A percentile compares a stretch with the other conserved stretches of the same genome.
Evolutionary conservation across 2,113 vertebrate species (phyloP).

Genomic region (Leuciscus idus): DNA sequence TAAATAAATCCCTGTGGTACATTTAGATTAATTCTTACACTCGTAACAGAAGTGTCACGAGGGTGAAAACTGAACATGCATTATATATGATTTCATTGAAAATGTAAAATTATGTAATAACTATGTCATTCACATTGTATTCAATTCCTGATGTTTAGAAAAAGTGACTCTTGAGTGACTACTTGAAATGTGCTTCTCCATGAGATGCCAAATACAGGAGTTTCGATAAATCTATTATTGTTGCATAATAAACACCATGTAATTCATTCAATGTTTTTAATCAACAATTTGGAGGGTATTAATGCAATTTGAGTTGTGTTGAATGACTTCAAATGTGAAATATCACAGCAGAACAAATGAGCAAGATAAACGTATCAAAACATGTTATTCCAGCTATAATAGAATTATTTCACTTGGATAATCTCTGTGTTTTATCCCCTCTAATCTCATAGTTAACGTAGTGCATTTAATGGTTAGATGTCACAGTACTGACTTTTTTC

Average conservation of each 20-base stretch:
- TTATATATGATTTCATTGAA: too few species aligned
- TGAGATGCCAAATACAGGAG: neutral
- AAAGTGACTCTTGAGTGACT: neutral
- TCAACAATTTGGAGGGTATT: neutral
- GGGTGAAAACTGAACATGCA: neutral
- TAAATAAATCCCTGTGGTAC: neutral
- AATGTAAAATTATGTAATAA: too few species aligned
- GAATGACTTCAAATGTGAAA: neutral
- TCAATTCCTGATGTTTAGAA: neutral
- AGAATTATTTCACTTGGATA: too few species aligned
- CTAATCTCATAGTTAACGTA: slow-evolving; percentile 1
- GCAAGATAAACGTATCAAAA: neutral
- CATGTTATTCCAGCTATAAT: neutral
- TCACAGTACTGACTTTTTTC: neutral
- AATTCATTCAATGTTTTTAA: neutral
- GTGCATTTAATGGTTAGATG: neutral
- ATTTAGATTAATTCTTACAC: neutral
- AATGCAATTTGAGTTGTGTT: neutral
- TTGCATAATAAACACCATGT: neutral
- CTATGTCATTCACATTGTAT: neutral
- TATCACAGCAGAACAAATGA: neutral
- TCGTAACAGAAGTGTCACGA: neutral
- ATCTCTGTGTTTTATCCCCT: neutral
- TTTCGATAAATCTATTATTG: slow-evolving; percentile 17
- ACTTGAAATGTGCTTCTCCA: neutral